phyloP scores from a whole-genome alignment of 2,113 vertebrate genomes.

The Pimephales promelas region DNA sequence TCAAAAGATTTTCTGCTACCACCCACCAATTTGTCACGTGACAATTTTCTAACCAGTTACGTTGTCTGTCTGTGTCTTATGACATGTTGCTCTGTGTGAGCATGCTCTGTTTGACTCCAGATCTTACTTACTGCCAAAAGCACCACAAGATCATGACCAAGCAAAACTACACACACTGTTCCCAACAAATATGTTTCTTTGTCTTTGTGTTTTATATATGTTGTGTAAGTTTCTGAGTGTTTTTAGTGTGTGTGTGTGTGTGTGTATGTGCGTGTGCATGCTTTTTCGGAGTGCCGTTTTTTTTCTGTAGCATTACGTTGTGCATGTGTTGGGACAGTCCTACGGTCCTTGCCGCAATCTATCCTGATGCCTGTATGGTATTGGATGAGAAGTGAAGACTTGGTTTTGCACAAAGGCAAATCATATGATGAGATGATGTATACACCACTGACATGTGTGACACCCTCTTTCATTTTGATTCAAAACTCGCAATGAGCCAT shows the following conservation, averaged over 20 bases:
- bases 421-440: not conserved
- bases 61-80: conserved; percentile 56
- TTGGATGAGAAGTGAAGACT: conserved; percentile 63
- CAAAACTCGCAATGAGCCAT: not conserved
- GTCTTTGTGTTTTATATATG: conserved; percentile 32
- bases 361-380: conserved; percentile 64
- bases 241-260: conserved; percentile 16
- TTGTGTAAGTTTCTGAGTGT: conserved; percentile 4
- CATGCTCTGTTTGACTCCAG: conserved; percentile 58
- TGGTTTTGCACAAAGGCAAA: conserved; percentile 11
- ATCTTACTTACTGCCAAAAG: conserved; percentile 31
- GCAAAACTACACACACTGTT: conserved; percentile 43
- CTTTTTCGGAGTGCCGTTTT: conserved; percentile 21
- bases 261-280: conserved; percentile 36
- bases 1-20: conserved; percentile 2
- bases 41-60: conserved; percentile 38
- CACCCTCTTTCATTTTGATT: conserved; percentile 9
- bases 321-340: conserved; percentile 63
- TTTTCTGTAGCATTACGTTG: conserved; percentile 42
- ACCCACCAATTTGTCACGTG: conserved; percentile 2
- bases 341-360: conserved; percentile 64
- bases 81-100: conserved; percentile 56
- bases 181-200: conserved; percentile 19
- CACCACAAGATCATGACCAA: conserved; percentile 47
- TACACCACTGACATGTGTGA: not conserved